phyloP scores from a whole-genome alignment of 2,888 invertebrate genomes.

The Acholoe squamosa region DNA sequence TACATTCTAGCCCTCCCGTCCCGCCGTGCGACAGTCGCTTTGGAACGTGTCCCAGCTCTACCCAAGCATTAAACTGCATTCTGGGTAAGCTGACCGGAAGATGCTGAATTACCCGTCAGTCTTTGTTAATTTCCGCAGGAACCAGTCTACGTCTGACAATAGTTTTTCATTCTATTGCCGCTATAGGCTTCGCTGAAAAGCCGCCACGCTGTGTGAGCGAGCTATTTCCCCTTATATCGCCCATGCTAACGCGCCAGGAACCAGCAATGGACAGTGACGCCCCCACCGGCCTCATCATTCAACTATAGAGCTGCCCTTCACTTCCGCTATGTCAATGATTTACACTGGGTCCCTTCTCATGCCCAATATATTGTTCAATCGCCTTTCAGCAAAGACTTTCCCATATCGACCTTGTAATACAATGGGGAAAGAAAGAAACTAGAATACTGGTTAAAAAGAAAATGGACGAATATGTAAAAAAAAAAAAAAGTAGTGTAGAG shows the following conservation, averaged over 20 bases:
- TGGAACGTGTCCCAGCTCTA: too few species aligned
- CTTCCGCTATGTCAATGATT: too few species aligned
- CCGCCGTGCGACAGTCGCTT: too few species aligned
- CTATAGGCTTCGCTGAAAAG: neutral
- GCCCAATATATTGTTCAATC: too few species aligned
- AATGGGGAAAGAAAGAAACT: too few species aligned
- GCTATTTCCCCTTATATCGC: neutral
- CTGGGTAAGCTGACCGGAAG: neutral
- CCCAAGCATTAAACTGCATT: neutral
- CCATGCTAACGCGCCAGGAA: neutral
- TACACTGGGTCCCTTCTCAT: too few species aligned
- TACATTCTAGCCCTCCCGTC: too few species aligned
- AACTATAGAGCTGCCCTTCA: neutral
- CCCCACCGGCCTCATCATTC: neutral
- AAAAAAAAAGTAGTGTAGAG: too few species aligned
- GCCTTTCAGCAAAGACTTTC: too few species aligned
- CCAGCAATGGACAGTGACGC: conserved; percentile 2
- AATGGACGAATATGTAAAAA: too few species aligned
- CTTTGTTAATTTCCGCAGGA: conserved; percentile 37
- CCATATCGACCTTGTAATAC: too few species aligned
- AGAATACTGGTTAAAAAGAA: too few species aligned
- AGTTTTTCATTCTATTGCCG: neutral
- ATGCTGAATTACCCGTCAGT: conserved; percentile 3
- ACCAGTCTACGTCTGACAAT: conserved; percentile 13
- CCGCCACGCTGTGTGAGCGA: neutral